Base-by-base conservation (phyloP, 1,140 invertebrate genomes). In the Phthorimaea operculella region DNA sequence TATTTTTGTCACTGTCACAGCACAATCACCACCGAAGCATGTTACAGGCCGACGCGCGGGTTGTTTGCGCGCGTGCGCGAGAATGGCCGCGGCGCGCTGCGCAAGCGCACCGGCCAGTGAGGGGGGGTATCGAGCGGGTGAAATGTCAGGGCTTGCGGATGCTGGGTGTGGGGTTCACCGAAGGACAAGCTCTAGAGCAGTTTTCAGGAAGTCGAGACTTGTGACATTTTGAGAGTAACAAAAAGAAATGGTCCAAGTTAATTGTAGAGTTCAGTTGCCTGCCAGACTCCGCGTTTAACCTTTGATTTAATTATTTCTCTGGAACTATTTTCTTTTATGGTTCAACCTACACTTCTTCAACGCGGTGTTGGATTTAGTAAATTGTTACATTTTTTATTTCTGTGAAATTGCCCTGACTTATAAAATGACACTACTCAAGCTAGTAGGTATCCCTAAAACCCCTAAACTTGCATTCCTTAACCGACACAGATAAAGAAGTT, bases 1-100 rank as follows among this genome's bases (percentile, higher is more conserved):
- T 28, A 39, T 39, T 39, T 39, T 39, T 12, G 36, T 39, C 62
- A 74, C 76, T 73, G 36, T 39, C 62, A 74, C 76, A 72, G 68
- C 64, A 66, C 73, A 72, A 54, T 78, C 76, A 83, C 79, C 72
- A 79, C 79, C 73, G 61, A 65, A 18, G 64, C 79, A 83, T 83
- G 63, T 28, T 69, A 62, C 67, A 28, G 60, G 69, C 55, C 58
- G 61, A 69, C 70, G 74, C 78, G 76, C 76, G 72, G 57, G 64
- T 68, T 71, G 66, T 70, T 70, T 68, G 74, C 79, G 77, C 79
- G 76, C 63, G 66, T 65, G 63, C 68, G 63, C 63, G 60, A 53
- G 65, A 79, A 72, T 80, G 69, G 65, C 11, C 33, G 55, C 12
- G 16, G 50, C 33, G 52, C 18, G 39, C 45, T 48, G 53, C 59